Conservation (phyloP, 2,797 vertebrate species). For the Enteromius trimaculatus region DNA sequence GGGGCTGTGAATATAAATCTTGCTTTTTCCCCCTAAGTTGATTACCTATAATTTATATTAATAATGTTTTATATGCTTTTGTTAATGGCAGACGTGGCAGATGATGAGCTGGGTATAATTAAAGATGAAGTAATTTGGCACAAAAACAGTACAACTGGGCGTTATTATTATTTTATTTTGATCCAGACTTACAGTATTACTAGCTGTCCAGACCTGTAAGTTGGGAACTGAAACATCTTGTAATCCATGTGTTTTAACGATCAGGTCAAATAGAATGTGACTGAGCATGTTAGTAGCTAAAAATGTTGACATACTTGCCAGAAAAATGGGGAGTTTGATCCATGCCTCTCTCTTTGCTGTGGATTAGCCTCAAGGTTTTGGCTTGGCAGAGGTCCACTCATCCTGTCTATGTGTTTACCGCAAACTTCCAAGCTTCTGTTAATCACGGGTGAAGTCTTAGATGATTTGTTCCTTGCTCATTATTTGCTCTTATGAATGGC, state of each 20-base stretch:
- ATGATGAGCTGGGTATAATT: not conserved
- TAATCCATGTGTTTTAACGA: slow-evolving; percentile 9
- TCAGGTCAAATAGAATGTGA: slow-evolving; percentile 41
- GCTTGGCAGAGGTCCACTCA: slow-evolving; percentile 15
- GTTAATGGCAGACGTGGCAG: not conserved
- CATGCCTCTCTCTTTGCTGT: slow-evolving; percentile 16
- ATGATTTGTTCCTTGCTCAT: slow-evolving; percentile 12
- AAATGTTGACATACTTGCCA: not conserved
- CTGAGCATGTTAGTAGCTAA: slow-evolving; percentile 16
- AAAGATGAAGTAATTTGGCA: slow-evolving; percentile 20
- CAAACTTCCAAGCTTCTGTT: slow-evolving; percentile 6
- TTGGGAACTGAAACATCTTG: not conserved
- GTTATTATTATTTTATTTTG: slow-evolving; percentile 7
- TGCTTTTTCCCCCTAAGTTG: not conserved
- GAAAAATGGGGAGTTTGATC: slow-evolving; percentile 10
- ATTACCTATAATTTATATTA: not conserved
- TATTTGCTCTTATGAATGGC: slow-evolving; percentile 19
- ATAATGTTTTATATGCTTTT: not conserved
- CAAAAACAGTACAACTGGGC: slow-evolving; percentile 1
- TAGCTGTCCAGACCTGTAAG: slow-evolving; percentile 33
- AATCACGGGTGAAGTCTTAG: slow-evolving; percentile 2
- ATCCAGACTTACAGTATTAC: not conserved
- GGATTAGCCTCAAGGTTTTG: slow-evolving; percentile 29
- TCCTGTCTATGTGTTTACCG: not conserved
- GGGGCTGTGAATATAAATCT: slow-evolving; percentile 2